Conservation (phyloP, 2,113 vertebrate genomes). For the Petaurus breviceps region DNA sequence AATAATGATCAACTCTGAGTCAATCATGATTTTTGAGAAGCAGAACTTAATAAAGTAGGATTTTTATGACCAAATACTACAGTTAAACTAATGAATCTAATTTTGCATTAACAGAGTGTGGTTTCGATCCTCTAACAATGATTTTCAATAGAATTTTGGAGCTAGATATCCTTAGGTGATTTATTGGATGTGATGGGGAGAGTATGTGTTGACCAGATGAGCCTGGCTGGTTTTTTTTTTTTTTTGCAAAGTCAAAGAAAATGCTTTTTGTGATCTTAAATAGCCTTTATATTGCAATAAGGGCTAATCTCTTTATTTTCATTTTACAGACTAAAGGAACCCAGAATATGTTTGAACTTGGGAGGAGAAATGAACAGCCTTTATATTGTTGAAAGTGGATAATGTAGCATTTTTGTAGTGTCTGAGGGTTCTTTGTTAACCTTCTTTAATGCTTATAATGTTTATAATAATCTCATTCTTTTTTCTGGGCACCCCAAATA, state of each 20-base stretch:
- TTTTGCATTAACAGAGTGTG: not conserved
- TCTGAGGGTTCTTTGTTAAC: not conserved
- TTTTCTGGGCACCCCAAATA: not conserved
- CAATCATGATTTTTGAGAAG: not conserved
- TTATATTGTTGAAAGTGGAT: not conserved
- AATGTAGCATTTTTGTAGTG: not conserved
- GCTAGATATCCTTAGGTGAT: not conserved
- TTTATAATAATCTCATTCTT: slow-evolving; percentile 1
- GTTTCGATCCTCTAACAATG: not conserved
- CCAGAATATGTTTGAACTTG: not conserved
- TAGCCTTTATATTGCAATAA: not conserved
- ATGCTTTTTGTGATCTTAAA: not conserved
- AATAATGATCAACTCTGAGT: not conserved
- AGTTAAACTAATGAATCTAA: not conserved
- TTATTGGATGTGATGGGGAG: not conserved
- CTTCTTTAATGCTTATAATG: slow-evolving; percentile 19
- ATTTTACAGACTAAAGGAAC: not conserved
- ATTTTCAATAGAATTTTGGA: not conserved
- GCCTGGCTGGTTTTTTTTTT: not conserved
- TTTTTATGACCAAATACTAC: not conserved
- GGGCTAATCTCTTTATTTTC: not conserved
- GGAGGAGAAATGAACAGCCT: not conserved
- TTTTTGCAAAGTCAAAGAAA: not conserved
- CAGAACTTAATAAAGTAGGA: not conserved
- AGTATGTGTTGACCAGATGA: not conserved